Percentiles rank a stretch among this genome's conserved stretches.
phyloP scores from a whole-genome alignment of 2,888 invertebrate genomes.

The Ormyrus nitidulus region DNA sequence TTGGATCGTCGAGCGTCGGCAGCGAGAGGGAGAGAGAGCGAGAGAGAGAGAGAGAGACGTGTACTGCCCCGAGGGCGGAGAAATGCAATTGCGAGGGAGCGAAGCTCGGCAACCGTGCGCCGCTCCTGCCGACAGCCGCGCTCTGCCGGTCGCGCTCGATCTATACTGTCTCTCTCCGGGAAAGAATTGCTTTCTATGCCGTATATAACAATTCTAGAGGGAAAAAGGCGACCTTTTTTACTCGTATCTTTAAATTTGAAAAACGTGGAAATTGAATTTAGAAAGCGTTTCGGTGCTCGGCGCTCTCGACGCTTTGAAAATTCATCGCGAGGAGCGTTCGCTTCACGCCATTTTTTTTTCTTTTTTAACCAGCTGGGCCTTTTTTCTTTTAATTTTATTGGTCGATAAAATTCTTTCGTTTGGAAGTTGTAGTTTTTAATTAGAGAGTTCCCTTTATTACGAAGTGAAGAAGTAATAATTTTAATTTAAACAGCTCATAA shows the following conservation, averaged over 20 bases:
- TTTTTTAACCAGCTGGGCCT: too few species aligned
- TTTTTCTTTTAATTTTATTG: too few species aligned
- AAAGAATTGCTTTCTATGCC: conserved; percentile 47
- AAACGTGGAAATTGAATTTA: conserved; percentile 46
- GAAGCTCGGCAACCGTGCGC: conserved; percentile 18
- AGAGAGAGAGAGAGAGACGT: conserved; percentile 51
- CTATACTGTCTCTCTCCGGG: conserved; percentile 3
- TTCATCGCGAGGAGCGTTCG: not conserved
- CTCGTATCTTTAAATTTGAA: conserved; percentile 40
- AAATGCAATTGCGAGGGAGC: conserved; percentile 52
- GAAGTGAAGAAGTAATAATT: too few species aligned
- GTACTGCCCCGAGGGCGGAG: conserved; percentile 41
- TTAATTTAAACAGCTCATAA: too few species aligned
- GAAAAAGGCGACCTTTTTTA: conserved; percentile 17
- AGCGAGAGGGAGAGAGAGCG: conserved; percentile 56
- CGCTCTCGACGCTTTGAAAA: not conserved
- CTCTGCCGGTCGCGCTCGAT: conserved; percentile 4
- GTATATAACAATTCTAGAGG: conserved; percentile 48
- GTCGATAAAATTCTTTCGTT: too few species aligned
- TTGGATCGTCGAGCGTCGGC: conserved; percentile 69
- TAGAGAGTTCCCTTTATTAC: too few species aligned
- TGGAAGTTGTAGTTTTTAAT: too few species aligned
- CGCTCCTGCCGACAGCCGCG: not conserved
- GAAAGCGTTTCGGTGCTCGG: not conserved
- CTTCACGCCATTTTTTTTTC: too few species aligned